Conservation (phyloP, 2,888 invertebrate genomes). For the Julus scandinavius region DNA sequence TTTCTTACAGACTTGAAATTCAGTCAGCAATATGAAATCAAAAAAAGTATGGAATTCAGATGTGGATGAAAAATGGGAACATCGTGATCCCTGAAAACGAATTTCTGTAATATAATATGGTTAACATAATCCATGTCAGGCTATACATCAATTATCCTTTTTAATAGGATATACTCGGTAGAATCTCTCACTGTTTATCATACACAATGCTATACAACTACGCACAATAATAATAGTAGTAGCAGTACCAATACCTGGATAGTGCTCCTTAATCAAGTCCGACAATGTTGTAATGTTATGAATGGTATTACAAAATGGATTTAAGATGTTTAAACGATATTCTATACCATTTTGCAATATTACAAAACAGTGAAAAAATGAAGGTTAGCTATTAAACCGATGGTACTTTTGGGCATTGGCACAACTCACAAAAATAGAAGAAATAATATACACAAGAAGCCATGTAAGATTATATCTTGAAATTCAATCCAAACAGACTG, state of each 20-base stretch:
- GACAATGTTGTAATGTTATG: neutral
- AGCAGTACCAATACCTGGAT: neutral
- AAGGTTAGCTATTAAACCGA: neutral
- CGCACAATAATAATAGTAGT: neutral
- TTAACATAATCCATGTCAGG: neutral
- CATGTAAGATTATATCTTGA: neutral
- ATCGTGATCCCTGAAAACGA: neutral
- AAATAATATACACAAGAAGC: neutral
- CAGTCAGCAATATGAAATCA: neutral
- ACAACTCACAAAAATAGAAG: conserved; percentile 16
- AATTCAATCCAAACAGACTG: neutral
- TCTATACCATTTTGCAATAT: neutral
- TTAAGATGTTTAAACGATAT: neutral
- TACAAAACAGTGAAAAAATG: neutral
- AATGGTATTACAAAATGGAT: neutral
- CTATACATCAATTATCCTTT: neutral
- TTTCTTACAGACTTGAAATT: conserved; percentile 7
- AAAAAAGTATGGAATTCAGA: neutral
- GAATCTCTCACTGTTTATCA: neutral
- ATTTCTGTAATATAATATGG: neutral
- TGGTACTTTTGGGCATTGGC: conserved; percentile 23
- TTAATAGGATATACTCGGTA: neutral
- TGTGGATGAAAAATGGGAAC: neutral
- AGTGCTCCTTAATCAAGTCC: neutral
- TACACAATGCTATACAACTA: neutral